Conservation (phyloP, 2,797 vertebrate genomes). For the Tragopan temminckii region DNA sequence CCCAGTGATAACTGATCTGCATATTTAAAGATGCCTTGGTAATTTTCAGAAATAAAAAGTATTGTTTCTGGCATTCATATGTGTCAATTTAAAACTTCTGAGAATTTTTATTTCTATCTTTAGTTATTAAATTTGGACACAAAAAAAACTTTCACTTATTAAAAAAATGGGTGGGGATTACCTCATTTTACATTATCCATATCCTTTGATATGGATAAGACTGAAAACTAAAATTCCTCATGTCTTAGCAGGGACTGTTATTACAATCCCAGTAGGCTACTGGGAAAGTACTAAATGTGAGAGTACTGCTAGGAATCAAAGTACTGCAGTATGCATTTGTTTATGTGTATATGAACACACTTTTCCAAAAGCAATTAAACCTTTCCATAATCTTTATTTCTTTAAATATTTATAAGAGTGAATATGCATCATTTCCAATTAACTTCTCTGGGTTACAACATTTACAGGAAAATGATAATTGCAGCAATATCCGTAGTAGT, state of each 20-base stretch:
- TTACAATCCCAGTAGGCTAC: background rate
- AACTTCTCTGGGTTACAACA: background rate
- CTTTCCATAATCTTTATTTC: background rate
- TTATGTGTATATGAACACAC: background rate
- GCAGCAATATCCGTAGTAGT: background rate
- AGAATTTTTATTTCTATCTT: background rate
- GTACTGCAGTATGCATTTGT: background rate
- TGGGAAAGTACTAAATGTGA: background rate
- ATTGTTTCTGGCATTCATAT: background rate
- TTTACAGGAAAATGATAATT: conserved; percentile 42
- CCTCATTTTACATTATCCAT: background rate
- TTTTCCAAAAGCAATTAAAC: conserved; percentile 42
- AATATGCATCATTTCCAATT: conserved; percentile 58
- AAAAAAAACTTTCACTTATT: background rate
- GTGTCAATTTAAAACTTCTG: rapidly evolving
- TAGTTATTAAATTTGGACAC: background rate
- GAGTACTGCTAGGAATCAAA: background rate
- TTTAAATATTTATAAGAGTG: conserved; percentile 62
- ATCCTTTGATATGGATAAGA: background rate
- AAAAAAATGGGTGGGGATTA: background rate
- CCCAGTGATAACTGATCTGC: background rate
- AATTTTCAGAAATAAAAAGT: background rate
- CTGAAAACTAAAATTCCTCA: background rate
- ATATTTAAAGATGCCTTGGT: background rate
- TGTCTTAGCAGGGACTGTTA: rapidly evolving